Percentiles rank a stretch among this genome's conserved stretches.
phyloP scores from a whole-genome alignment of 2,797 vertebrate genomes.

The Argya squamiceps region DNA sequence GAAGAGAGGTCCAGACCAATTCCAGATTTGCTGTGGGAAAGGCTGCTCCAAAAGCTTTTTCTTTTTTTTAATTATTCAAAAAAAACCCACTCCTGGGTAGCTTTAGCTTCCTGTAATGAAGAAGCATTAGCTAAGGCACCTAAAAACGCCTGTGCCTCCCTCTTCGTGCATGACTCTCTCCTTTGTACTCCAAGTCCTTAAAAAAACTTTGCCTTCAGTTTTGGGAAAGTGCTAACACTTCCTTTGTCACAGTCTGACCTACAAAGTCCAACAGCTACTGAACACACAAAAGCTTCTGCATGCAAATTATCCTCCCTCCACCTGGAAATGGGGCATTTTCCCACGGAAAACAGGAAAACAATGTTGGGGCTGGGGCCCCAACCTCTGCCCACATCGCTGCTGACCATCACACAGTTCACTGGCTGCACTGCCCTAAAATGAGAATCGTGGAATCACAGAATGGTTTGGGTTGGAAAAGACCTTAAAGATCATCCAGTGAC shows the following conservation, averaged over 20 bases:
- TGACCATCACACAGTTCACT: neutral
- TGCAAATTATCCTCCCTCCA: neutral
- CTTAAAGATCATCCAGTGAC: fast-evolving
- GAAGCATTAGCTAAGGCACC: neutral
- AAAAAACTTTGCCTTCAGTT: neutral
- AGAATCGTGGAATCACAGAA: neutral
- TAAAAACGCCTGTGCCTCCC: neutral
- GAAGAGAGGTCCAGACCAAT: neutral
- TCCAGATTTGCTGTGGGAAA: neutral
- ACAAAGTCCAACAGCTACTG: neutral
- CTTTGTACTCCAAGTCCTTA: neutral
- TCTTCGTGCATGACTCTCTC: neutral
- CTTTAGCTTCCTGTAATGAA: neutral
- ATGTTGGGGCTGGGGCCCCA: fast-evolving
- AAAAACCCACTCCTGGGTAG: fast-evolving
- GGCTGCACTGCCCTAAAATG: neutral
- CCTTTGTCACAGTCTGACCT: neutral
- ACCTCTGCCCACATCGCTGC: neutral
- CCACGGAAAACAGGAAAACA: neutral
- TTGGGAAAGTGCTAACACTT: neutral
- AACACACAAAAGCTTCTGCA: neutral
- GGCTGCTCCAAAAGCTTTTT: neutral
- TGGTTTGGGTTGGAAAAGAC: neutral
- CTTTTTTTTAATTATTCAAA: neutral
- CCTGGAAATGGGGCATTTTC: neutral